Conservation (phyloP, 2,888 invertebrate genomes). For the Macaria notata region DNA sequence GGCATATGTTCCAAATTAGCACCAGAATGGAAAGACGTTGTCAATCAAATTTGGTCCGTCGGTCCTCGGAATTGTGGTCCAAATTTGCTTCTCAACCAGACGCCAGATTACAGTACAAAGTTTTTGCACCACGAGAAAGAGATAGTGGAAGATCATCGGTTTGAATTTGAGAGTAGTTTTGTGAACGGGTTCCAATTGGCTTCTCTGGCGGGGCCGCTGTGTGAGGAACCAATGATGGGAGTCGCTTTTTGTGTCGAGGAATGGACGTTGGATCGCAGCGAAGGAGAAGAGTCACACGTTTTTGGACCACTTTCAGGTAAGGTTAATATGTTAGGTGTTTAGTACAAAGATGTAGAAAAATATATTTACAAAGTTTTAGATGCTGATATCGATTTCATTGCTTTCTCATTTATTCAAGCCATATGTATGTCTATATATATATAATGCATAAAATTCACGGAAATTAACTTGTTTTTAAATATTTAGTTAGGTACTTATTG, state of each 20-base stretch:
- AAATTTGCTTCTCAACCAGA: slow-evolving; percentile 93
- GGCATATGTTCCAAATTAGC: slow-evolving; percentile 83
- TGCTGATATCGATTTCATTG: too few species aligned
- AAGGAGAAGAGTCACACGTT: slow-evolving; percentile 66
- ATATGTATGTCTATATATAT: too few species aligned
- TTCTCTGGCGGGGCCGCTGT: slow-evolving; percentile 94
- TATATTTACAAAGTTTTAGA: too few species aligned
- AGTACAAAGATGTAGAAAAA: too few species aligned
- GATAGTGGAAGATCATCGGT: slow-evolving; percentile 77
- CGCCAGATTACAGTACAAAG: slow-evolving; percentile 83
- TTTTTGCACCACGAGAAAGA: slow-evolving; percentile 65
- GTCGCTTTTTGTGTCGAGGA: slow-evolving; percentile 95
- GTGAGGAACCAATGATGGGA: slow-evolving; percentile 98
- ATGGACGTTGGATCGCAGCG: slow-evolving; percentile 84
- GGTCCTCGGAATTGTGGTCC: slow-evolving; percentile 95
- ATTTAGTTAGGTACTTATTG: too few species aligned
- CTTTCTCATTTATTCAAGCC: too few species aligned
- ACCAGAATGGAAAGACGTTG: slow-evolving; percentile 74
- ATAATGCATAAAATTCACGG: too few species aligned
- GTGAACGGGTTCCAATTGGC: slow-evolving; percentile 94
- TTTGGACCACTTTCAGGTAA: slow-evolving; percentile 82
- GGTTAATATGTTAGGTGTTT: slow-evolving; percentile 2
- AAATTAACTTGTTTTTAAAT: too few species aligned
- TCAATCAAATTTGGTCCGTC: slow-evolving; percentile 93
- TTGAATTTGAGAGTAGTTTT: slow-evolving; percentile 89